A percentile compares a stretch with the other conserved stretches of the same genome.
Conservation (phyloP, 2,113 vertebrate species). For the Corvus cornix region DNA sequence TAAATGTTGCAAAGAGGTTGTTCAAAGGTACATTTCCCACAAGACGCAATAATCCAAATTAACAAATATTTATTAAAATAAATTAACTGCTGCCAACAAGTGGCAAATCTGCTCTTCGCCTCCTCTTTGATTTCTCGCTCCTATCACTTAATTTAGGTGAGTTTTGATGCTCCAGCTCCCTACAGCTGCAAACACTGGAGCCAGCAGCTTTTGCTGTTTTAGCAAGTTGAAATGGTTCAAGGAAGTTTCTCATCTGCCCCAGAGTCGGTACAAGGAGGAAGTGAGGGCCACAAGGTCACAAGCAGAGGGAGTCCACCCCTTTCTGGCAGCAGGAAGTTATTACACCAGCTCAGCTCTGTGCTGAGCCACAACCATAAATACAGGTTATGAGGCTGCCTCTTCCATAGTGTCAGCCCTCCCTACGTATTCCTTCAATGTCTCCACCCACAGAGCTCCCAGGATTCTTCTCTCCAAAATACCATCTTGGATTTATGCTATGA, state of each 20-base stretch:
- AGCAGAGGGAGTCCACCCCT: not conserved
- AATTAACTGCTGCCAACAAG: not conserved
- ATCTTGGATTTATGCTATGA: not conserved
- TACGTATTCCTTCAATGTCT: not conserved
- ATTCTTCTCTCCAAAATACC: not conserved
- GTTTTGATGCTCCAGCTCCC: not conserved
- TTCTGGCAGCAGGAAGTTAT: not conserved
- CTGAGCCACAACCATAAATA: not conserved
- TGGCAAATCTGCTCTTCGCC: not conserved
- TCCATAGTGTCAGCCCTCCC: not conserved
- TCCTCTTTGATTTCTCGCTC: not conserved
- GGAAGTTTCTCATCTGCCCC: not conserved
- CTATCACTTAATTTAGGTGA: not conserved
- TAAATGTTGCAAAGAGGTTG: not conserved
- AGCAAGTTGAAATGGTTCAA: not conserved
- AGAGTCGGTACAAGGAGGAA: not conserved
- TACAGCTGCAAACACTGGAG: not conserved
- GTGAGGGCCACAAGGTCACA: not conserved
- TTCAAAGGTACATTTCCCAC: not conserved
- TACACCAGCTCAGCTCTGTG: not conserved
- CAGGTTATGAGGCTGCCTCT: not conserved
- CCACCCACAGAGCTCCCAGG: not conserved
- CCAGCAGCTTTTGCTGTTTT: not conserved
- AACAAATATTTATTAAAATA: not conserved
- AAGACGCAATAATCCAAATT: not conserved